Base-by-base conservation (phyloP, 2,888 invertebrate genomes). In the Leucophenga montana region DNA sequence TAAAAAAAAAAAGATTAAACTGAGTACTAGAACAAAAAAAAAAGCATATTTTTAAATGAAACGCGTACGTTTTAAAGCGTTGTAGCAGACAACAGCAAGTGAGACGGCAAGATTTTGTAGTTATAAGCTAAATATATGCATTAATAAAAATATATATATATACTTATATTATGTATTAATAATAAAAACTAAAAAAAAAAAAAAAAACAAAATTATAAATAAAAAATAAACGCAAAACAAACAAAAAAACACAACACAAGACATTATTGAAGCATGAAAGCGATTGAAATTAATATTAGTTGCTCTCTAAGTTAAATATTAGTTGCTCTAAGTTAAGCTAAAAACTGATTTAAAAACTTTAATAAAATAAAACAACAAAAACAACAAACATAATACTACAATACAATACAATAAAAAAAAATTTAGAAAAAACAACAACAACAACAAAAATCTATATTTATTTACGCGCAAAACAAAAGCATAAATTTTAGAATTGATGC, bases 391-490 rank as follows among this genome's bases (percentile, higher is more conserved):
- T 27, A 27, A 27, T 27, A 27, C 27, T 27, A 27, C 27, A 4
- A 74, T 70, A 73, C 66, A 73, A 73, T 71, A 66, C n/a, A n/a
- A n/a, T n/a, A n/a, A n/a, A n/a, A 75, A 73, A 76, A 71, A 69
- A 74, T 75, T 71, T n/a, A n/a, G n/a, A n/a, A n/a, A n/a, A n/a
- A n/a, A n/a, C n/a, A 39, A 39, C 8, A 8, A 39, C 66, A 73
- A 73, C 69, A 66, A 73, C 69, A 48, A 31, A 73, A 72, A 27
- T 69, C 69, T 73, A 73, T 71, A 77, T 83, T 77, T 80, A 85
- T 80, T 76, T 78, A 84, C 75, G 78, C 77, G 77, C 73, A 72
- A 73, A 73, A 57, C 62, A 69, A 73, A 74, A 64, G 68, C 67
- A 75, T 71, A 72, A 68, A 71, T 18, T n/a, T 20, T 39, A 39